Percentiles rank a stretch among this genome's conserved stretches.
phyloP scores from a whole-genome alignment of 2,888 invertebrate genomes.

The Ommatoiulus sabulosus region DNA sequence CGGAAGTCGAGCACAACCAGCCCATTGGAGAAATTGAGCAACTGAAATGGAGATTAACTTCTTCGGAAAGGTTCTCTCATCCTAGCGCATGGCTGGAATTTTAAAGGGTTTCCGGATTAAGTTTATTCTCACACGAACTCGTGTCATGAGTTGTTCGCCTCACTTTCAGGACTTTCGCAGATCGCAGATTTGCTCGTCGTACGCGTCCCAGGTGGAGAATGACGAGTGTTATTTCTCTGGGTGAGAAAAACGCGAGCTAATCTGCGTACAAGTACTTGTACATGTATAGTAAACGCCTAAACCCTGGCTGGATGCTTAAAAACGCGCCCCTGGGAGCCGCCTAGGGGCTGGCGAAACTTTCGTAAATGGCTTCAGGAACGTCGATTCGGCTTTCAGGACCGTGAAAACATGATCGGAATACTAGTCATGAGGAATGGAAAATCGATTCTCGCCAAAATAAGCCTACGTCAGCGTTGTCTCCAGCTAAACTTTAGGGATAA shows the following conservation, averaged over 20 bases:
- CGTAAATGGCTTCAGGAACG: neutral
- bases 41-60: neutral
- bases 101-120: neutral
- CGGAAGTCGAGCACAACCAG: neutral
- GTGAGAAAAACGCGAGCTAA: neutral
- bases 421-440: constrained; percentile 3
- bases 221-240: neutral
- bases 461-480: neutral
- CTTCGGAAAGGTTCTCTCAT: neutral
- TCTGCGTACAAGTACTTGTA: neutral
- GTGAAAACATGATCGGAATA: constrained; percentile 16
- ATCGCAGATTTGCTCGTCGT: neutral
- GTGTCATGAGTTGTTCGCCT: neutral
- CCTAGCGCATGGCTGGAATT: neutral
- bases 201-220: neutral
- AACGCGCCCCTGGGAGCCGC: neutral
- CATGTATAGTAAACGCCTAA: neutral
- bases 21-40: neutral
- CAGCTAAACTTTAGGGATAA: neutral
- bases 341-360: neutral
- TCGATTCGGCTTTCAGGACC: neutral
- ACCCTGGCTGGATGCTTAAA: neutral
- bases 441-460: neutral
- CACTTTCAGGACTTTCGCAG: neutral
- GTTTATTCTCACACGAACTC: too few species aligned